Evolutionary conservation across 2,113 vertebrate genomes (phyloP).

Genomic region (Rhizomys pruinosus): DNA sequence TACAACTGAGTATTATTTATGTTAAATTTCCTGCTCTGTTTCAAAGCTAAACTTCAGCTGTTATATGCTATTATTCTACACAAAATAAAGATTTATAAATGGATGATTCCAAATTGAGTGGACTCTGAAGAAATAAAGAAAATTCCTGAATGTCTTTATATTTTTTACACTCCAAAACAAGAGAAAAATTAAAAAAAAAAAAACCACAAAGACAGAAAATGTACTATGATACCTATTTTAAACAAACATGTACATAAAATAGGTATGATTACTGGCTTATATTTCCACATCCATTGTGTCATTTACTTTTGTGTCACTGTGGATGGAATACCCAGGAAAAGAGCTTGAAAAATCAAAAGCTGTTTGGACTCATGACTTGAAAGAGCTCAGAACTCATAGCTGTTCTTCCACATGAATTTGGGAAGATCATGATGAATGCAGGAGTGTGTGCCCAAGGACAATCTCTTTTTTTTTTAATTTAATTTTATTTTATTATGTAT

Average conservation of each 20-base stretch:
- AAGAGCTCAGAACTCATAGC: too few relatives aligned
- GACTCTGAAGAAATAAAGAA: not conserved
- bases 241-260: not conserved
- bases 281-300: not conserved
- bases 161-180: not conserved
- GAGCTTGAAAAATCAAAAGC: too few relatives aligned
- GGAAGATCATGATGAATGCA: too few relatives aligned
- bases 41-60: not conserved
- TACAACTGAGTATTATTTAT: not conserved
- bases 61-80: not conserved
- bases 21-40: not conserved
- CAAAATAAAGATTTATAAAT: not conserved
- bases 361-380: too few relatives aligned
- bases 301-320: not conserved
- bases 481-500: too few relatives aligned
- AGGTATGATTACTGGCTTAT: fast-evolving
- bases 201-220: not conserved
- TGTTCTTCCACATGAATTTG: too few relatives aligned
- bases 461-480: too few relatives aligned
- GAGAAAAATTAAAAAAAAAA: not conserved
- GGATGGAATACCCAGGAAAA: too few relatives aligned
- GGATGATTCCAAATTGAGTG: not conserved
- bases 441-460: too few relatives aligned
- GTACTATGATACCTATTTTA: not conserved
- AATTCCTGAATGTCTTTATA: not conserved